Percentiles rank a stretch among this genome's conserved stretches.
Conservation (phyloP, 1,140 invertebrate species). For the Drosophila nigrodunni region DNA sequence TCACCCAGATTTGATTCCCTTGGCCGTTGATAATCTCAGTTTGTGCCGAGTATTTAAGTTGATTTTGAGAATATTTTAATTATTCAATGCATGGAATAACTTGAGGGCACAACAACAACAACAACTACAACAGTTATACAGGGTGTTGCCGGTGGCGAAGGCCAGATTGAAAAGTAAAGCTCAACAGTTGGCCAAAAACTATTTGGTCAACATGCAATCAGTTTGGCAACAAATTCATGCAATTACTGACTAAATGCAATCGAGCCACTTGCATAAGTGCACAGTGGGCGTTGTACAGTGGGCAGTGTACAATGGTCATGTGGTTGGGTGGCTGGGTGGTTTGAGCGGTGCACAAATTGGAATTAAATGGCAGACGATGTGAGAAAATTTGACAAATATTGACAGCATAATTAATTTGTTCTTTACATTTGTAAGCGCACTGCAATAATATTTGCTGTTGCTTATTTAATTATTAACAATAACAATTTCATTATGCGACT, state of each 20-base stretch:
- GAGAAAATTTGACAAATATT: slow-evolving; percentile 61
- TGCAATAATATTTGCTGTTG: slow-evolving; percentile 32
- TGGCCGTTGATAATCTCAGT: slow-evolving; percentile 46
- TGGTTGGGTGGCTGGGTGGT: background rate
- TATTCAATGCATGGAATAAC: slow-evolving; percentile 51
- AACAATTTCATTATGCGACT: slow-evolving; percentile 51
- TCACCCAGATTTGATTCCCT: background rate
- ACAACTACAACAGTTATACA: slow-evolving; percentile 12
- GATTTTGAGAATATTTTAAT: slow-evolving; percentile 62
- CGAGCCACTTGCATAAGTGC: slow-evolving; percentile 26
- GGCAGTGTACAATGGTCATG: background rate
- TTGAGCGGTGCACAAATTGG: slow-evolving; percentile 41
- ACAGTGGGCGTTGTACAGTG: too few relatives aligned
- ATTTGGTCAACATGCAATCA: slow-evolving; percentile 41
- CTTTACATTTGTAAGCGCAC: slow-evolving; percentile 18
- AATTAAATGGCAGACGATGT: slow-evolving; percentile 41
- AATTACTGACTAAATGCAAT: slow-evolving; percentile 52
- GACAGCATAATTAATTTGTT: slow-evolving; percentile 72
- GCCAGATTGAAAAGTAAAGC: slow-evolving; percentile 47
- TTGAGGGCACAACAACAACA: slow-evolving; percentile 6
- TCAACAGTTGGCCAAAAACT: slow-evolving; percentile 62
- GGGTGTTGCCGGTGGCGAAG: slow-evolving; percentile 27
- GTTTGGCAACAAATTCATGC: slow-evolving; percentile 68
- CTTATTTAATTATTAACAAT: slow-evolving; percentile 72
- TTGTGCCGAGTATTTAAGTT: slow-evolving; percentile 57